Percentiles rank a stretch among this genome's conserved stretches.
phyloP scores from a whole-genome alignment of 2,888 invertebrate genomes.

The Drosophila limbata region DNA sequence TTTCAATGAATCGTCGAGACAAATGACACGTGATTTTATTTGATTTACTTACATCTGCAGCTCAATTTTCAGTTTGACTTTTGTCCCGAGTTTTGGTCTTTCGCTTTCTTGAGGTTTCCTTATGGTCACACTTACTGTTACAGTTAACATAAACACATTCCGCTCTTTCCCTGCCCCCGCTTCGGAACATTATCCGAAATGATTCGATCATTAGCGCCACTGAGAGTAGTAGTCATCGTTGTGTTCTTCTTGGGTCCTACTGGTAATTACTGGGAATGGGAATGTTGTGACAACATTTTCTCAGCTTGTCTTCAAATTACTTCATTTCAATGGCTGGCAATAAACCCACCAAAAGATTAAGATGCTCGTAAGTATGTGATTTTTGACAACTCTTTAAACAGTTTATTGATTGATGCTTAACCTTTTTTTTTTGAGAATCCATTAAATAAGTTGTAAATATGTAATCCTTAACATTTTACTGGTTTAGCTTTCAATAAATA shows the following conservation, averaged over 20 bases:
- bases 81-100: constrained; percentile 53
- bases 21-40: constrained; percentile 82
- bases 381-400: constrained; percentile 34
- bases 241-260: constrained; percentile 67
- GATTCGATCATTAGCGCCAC: constrained; percentile 79
- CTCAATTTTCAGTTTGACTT: constrained; percentile 80
- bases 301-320: constrained; percentile 73
- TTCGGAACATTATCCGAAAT: constrained; percentile 75
- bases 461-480: neutral
- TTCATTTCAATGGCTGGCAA: constrained; percentile 69
- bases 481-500: neutral
- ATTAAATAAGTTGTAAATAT: neutral
- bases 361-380: constrained; percentile 44
- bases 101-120: constrained; percentile 54
- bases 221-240: constrained; percentile 44
- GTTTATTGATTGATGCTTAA: neutral
- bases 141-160: constrained; percentile 38
- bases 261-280: constrained; percentile 73
- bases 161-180: constrained; percentile 23
- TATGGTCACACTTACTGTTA: constrained; percentile 63
- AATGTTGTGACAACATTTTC: constrained; percentile 78
- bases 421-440: neutral
- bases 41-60: constrained; percentile 82
- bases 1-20: constrained; percentile 75
- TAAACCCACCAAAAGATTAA: constrained; percentile 52